Conservation (phyloP, 2,888 invertebrate species). For the Serrognathus titanus region DNA sequence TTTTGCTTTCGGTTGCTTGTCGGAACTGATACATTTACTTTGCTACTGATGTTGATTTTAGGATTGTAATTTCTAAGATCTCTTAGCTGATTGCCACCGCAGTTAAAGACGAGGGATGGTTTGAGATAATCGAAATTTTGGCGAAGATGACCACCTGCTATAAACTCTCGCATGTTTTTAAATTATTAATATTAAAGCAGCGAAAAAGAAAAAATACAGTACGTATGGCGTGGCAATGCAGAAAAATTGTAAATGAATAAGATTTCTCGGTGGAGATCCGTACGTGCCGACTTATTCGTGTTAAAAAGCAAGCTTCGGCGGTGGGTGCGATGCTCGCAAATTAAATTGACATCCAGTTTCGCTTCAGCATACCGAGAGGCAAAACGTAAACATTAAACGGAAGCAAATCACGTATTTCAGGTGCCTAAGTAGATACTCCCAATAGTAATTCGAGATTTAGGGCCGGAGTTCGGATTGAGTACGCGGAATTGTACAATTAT, state of each 20-base stretch:
- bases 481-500: slow-evolving; percentile 45
- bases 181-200: too few species aligned
- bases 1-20: neutral
- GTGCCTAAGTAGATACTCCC: slow-evolving; percentile 34
- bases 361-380: neutral
- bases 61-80: too few species aligned
- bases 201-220: neutral
- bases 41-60: too few species aligned
- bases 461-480: slow-evolving; percentile 38
- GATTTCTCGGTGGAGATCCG: too few species aligned
- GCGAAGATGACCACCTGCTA: too few species aligned
- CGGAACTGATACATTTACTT: too few species aligned
- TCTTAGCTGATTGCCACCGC: too few species aligned
- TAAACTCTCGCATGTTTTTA: too few species aligned
- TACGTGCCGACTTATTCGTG: neutral
- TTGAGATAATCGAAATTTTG: too few species aligned
- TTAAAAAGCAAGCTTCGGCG: neutral
- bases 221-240: neutral
- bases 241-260: neutral
- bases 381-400: slow-evolving; percentile 31
- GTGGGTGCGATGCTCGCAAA: neutral
- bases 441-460: slow-evolving; percentile 42
- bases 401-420: slow-evolving; percentile 40
- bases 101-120: too few species aligned
- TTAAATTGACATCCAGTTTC: neutral